Evolutionary conservation across 2,113 vertebrate genomes (phyloP).

Genomic region (Indicator indicator): DNA sequence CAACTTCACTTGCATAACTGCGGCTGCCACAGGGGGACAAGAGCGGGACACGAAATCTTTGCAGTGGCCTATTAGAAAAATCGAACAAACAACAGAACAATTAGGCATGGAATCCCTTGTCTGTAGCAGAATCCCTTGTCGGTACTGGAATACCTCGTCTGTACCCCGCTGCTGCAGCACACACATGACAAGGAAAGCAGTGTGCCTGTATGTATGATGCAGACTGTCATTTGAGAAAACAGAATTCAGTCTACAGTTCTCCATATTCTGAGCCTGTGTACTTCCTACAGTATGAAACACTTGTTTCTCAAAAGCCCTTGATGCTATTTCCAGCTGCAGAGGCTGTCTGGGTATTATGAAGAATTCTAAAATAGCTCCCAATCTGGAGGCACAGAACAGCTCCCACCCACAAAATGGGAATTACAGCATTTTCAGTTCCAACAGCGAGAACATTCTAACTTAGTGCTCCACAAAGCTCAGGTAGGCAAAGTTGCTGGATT

Average conservation of each 20-base stretch:
- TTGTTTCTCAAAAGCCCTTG: conserved; percentile 1
- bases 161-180: neutral
- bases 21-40: neutral
- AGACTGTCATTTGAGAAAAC: neutral
- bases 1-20: conserved; percentile 64
- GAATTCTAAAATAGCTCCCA: conserved; percentile 1
- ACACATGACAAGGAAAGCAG: neutral
- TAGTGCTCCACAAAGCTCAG: neutral
- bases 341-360: neutral
- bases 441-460: neutral
- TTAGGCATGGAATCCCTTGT: neutral
- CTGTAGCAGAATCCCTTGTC: no score
- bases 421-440: neutral
- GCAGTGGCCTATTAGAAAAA: conserved; percentile 42
- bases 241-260: neutral
- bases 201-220: neutral
- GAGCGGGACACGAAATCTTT: conserved; percentile 28
- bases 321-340: conserved; percentile 25
- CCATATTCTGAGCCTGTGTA: neutral
- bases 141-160: neutral
- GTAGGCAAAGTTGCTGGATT: neutral
- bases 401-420: neutral
- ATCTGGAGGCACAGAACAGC: neutral
- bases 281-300: neutral
- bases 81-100: neutral